Evolutionary conservation across 2,113 vertebrate species (phyloP), one percentile per base, ranked within the genome.

Genomic region (Tursiops truncatus): DNA sequence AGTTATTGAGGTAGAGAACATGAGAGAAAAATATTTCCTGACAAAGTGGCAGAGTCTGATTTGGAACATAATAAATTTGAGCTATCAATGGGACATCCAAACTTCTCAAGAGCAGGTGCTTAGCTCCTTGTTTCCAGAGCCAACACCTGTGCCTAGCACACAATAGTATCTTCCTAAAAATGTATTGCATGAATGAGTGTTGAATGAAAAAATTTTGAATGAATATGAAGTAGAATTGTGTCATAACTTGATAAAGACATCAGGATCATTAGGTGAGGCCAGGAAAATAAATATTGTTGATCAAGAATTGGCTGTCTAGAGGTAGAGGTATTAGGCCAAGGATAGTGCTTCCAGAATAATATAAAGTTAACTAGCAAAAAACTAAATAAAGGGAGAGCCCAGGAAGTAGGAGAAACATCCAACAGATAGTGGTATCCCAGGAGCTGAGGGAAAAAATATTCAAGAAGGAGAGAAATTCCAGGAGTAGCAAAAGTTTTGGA

Each of bases 221-320:
- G 68, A 47, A 80, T 58, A 33, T 5, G 23, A 50, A 63, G 56
- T 21, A 13, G 23, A 62, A 28, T 47, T 83, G 2, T 70, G 4
- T 71, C 20, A 31, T 3, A 82, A 26, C 10, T 76, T 50, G 25
- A 18, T 89, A 77, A 70, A 13, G 18, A 33, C 2, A 71, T 20
- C 33, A 2, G 9, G 10, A 1, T 56, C 15, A 12, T 76, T 1
- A 73, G n/a, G 38, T 2, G 1, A 91, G 15, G 1, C 2, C n/a
- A 38, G 38, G 62, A 62, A 84, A 65, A 74, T 20, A 31, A 11
- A 53, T 67, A 18, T 56, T 33, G 2, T 94, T 79, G 65, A 70
- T 28, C 79, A 80, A 13, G 36, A 74, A 53, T 25, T 58, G 7
- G 10, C 33, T 80, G 33, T 11, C 25, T 53, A 8, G 12, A 41